phyloP scores from a whole-genome alignment of 2,797 vertebrate species.

The Carapus acus region DNA sequence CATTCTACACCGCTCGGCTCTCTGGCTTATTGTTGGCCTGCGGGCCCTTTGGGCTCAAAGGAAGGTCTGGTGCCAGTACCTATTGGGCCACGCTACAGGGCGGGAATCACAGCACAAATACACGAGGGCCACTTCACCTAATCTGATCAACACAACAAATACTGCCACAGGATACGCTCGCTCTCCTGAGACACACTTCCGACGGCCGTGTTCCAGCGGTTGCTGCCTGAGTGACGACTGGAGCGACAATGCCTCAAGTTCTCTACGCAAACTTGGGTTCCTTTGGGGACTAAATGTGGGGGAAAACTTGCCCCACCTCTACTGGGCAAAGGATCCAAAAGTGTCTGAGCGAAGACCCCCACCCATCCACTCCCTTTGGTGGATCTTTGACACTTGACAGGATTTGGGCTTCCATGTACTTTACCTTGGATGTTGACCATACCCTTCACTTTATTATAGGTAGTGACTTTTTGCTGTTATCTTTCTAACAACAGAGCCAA shows the following conservation, averaged over 20 bases:
- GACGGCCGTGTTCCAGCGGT: conserved; percentile 9
- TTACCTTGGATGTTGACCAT: too few species aligned
- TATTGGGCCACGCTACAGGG: conserved; percentile 21
- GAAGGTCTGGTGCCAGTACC: conserved; percentile 34
- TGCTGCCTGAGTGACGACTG: background rate
- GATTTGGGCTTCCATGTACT: too few species aligned
- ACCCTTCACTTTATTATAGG: too few species aligned
- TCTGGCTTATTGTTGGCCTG: conserved; percentile 56
- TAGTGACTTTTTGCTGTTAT: too few species aligned
- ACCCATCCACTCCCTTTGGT: too few species aligned
- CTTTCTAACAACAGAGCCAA: too few species aligned
- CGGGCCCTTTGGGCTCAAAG: conserved; percentile 43
- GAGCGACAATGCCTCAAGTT: conserved; percentile 3
- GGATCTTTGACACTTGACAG: too few species aligned
- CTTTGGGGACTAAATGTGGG: too few species aligned
- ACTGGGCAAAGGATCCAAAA: too few species aligned
- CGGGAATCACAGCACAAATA: conserved; percentile 46
- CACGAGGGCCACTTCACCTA: conserved; percentile 57
- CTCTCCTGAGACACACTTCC: conserved; percentile 39
- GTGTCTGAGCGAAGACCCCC: too few species aligned
- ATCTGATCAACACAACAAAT: conserved; percentile 55
- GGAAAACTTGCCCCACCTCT: too few species aligned
- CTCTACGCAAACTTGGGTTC: too few species aligned
- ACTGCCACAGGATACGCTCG: conserved; percentile 26
- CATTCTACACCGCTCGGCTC: conserved; percentile 31